phyloP scores from a whole-genome alignment of 2,888 invertebrate genomes.

The Chorisops tibialis region DNA sequence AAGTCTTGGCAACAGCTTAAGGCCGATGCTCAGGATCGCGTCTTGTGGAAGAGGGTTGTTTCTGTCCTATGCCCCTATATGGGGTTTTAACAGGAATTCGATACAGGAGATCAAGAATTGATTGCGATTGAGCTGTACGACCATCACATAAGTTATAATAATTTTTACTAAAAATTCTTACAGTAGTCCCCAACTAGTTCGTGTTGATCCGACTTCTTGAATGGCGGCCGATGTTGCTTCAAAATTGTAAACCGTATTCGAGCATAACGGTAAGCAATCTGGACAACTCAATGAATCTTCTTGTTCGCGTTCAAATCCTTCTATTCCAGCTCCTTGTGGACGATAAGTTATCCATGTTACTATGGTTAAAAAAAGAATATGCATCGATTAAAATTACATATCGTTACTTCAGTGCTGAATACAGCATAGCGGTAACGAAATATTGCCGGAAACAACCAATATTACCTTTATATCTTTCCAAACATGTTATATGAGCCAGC shows the following conservation, averaged over 20 bases:
- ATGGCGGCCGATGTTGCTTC: slow-evolving; percentile 32
- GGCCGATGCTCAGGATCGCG: too few relatives aligned
- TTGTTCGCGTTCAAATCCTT: slow-evolving; percentile 51
- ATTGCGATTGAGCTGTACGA: not conserved
- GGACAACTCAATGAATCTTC: slow-evolving; percentile 54
- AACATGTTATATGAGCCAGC: slow-evolving; percentile 43
- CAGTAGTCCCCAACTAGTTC: slow-evolving; percentile 27
- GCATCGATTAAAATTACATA: not conserved
- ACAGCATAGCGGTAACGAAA: too few relatives aligned
- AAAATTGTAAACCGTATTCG: slow-evolving; percentile 53
- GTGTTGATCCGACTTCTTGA: not conserved
- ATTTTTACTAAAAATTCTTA: slow-evolving; percentile 15
- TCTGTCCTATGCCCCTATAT: too few relatives aligned
- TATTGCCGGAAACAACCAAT: not conserved
- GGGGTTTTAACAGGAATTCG: too few relatives aligned
- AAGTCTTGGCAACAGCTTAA: too few relatives aligned
- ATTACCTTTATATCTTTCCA: slow-evolving; percentile 44
- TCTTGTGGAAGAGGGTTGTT: too few relatives aligned
- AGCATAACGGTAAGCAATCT: slow-evolving; percentile 56
- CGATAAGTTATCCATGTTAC: slow-evolving; percentile 35
- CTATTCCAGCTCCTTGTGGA: slow-evolving; percentile 27
- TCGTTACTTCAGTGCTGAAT: not conserved
- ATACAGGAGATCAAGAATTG: too few relatives aligned
- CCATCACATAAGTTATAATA: not conserved
- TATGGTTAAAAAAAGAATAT: slow-evolving; percentile 13